phyloP scores from a whole-genome alignment of 2,888 invertebrate species.

The Darwinula stevensoni region DNA sequence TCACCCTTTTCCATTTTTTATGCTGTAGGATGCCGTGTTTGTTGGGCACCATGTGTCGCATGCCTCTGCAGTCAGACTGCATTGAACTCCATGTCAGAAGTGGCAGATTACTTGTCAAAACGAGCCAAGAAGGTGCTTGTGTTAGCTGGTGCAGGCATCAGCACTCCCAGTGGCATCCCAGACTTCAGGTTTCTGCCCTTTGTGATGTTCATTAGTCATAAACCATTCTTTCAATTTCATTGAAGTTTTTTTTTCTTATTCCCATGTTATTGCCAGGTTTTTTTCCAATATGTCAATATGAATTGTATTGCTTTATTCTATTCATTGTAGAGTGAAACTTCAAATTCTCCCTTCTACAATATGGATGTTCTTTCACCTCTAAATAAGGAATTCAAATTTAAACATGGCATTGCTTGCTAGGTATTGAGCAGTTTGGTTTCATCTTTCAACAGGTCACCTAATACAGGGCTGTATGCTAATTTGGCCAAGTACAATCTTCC shows the following conservation, averaged over 20 bases:
- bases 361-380: too few species aligned
- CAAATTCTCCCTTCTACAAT: too few species aligned
- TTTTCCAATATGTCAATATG: too few species aligned
- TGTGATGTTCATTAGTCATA: conserved; percentile 1
- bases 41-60: too few species aligned
- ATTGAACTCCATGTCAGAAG: too few species aligned
- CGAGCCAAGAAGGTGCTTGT: conserved; percentile 15
- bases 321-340: too few species aligned
- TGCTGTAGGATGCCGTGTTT: conserved; percentile 36
- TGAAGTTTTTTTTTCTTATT: too few species aligned
- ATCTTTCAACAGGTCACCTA: conserved; percentile 14
- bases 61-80: too few species aligned
- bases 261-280: too few species aligned
- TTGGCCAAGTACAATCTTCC: conserved; percentile 17
- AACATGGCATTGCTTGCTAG: too few species aligned
- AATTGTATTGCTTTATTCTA: too few species aligned
- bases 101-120: conserved; percentile 7
- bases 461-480: conserved; percentile 19
- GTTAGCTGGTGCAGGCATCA: conserved; percentile 21
- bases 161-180: conserved; percentile 20
- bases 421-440: not conserved
- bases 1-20: conserved; percentile 47
- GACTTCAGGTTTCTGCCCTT: conserved; percentile 17
- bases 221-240: conserved; percentile 4
- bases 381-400: too few species aligned